These are phyloP conservation scores for Philantomba maxwellii DNA, from an alignment of 2,113 vertebrate genomes.

Conservation along the genomic window DNA sequence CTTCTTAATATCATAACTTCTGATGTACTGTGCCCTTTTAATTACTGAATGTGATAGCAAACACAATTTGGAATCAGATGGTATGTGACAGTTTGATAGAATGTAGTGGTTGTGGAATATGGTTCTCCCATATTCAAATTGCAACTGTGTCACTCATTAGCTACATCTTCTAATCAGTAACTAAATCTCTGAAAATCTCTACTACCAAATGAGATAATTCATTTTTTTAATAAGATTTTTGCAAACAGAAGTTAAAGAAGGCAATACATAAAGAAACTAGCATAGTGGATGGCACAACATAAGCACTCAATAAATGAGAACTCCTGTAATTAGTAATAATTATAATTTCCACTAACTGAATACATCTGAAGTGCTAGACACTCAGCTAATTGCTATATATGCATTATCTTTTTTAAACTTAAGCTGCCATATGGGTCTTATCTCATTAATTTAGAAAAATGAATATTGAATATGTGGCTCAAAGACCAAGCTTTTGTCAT, in stretches of 20 bases:
- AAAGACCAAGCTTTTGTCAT: not conserved
- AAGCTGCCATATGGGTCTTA: not conserved
- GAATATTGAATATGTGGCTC: not conserved
- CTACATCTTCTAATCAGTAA: not conserved
- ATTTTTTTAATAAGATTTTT: not conserved
- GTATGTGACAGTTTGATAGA: not conserved
- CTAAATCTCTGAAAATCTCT: not conserved
- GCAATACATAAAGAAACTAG: not conserved
- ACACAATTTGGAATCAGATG: not conserved
- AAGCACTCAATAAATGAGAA: not conserved
- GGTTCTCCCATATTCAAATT: not conserved
- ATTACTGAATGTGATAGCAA: not conserved
- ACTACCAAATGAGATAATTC: not conserved
- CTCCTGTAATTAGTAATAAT: not conserved
- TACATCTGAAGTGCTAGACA: not conserved
- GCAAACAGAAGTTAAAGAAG: not conserved
- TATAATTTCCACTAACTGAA: not conserved
- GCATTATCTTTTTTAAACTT: not conserved
- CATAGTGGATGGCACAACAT: not conserved
- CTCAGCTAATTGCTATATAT: not conserved
- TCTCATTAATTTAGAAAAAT: not conserved
- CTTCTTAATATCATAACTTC: not conserved
- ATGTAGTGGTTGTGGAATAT: not conserved
- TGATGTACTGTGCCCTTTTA: not conserved
- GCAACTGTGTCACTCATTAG: not conserved